Conservation (phyloP, 2,888 invertebrate genomes). For the Cylloceria caligata region DNA sequence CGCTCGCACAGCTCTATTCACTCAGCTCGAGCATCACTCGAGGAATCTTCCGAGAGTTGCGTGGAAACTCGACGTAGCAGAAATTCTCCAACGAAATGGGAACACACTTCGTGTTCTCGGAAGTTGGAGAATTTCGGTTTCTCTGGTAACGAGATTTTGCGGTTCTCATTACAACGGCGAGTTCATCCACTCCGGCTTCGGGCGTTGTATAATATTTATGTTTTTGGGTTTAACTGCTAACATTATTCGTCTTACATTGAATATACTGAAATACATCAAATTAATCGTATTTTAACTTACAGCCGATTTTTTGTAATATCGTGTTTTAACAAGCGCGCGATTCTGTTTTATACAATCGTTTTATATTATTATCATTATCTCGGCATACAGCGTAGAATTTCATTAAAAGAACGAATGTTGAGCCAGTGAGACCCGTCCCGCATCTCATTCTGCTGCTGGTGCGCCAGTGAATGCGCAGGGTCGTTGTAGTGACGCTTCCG, state of each 20-base stretch:
- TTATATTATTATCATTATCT: conserved; percentile 7
- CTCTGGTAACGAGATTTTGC: conserved; percentile 27
- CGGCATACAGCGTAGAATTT: background rate
- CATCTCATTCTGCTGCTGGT: conserved; percentile 28
- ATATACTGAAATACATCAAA: background rate
- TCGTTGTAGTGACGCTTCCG: conserved; percentile 41
- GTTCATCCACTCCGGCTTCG: background rate
- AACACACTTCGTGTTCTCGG: conserved; percentile 35
- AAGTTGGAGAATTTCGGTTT: conserved; percentile 35
- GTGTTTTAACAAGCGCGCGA: background rate
- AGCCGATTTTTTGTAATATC: no score
- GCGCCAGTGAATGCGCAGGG: conserved; percentile 23
- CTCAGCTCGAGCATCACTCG: background rate
- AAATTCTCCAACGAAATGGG: conserved; percentile 30
- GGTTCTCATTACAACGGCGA: background rate
- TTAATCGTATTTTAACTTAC: background rate
- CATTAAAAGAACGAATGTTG: background rate
- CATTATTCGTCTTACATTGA: background rate
- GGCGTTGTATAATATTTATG: no score
- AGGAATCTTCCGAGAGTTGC: conserved; percentile 5
- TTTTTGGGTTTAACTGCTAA: no score
- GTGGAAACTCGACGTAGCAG: conserved; percentile 3
- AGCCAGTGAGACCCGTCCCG: conserved; percentile 15
- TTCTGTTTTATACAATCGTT: background rate
- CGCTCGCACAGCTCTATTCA: background rate